phyloP scores from a whole-genome alignment of 2,113 vertebrate genomes.

The Corythaeola cristata region DNA sequence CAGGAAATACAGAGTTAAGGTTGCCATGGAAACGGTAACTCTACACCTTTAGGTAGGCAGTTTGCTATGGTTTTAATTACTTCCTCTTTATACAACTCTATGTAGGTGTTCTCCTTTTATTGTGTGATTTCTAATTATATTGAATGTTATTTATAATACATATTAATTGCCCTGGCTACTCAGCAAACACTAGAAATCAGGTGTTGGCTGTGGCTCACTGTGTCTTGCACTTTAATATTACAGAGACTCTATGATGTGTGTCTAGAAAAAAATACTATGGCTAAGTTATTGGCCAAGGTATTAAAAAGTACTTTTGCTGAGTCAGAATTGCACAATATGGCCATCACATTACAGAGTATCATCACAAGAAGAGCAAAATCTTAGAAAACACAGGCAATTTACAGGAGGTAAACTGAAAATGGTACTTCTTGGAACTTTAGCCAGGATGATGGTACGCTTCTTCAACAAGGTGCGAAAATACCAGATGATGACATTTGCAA shows the following conservation, averaged over 20 bases:
- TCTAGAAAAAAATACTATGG: not conserved
- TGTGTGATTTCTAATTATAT: not conserved
- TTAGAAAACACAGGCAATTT: not conserved
- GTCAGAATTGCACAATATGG: not conserved
- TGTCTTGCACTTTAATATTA: not conserved
- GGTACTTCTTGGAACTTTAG: not conserved
- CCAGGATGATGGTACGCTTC: not conserved
- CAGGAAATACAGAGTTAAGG: constrained; percentile 30
- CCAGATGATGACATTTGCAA: constrained; percentile 84
- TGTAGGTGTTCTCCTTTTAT: not conserved
- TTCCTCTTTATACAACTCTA: not conserved
- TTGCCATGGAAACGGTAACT: constrained; percentile 45
- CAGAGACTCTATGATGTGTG: not conserved
- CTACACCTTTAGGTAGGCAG: not conserved
- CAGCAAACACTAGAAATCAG: not conserved
- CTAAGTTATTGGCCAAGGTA: not conserved
- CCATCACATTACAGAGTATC: not conserved
- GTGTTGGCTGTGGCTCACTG: not conserved
- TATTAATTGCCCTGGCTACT: not conserved
- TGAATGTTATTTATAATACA: not conserved
- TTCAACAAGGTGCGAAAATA: not conserved
- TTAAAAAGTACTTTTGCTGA: not conserved
- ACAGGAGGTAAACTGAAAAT: not conserved
- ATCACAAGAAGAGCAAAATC: not conserved
- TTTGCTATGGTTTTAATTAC: constrained; percentile 23